phyloP scores from a whole-genome alignment of 2,113 vertebrate genomes.

The Campylomormyrus tamandua region DNA sequence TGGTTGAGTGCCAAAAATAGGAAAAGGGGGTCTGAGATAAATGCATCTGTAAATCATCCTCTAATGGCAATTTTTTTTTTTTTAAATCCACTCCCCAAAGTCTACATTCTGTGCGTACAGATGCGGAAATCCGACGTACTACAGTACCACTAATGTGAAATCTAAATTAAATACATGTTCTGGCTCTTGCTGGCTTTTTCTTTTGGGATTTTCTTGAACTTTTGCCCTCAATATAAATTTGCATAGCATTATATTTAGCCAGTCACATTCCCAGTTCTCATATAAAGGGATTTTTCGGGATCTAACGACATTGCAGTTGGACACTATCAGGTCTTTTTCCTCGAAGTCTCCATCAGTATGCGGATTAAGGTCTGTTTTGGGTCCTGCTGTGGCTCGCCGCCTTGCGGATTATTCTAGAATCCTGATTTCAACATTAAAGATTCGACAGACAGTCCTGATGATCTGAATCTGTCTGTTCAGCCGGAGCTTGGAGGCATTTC shows the following conservation, averaged over 20 bases:
- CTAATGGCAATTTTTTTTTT: background rate
- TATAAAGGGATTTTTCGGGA: background rate
- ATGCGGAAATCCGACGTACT: background rate
- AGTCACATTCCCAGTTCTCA: background rate
- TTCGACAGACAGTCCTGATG: slow-evolving; percentile 27
- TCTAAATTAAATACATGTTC: background rate
- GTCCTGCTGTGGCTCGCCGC: slow-evolving; percentile 27
- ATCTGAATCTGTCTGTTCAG: slow-evolving; percentile 30
- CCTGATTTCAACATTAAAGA: slow-evolving; percentile 32
- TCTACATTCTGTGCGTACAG: background rate
- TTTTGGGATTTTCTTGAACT: background rate
- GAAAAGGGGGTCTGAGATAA: background rate
- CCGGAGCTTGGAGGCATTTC: slow-evolving; percentile 37
- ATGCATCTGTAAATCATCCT: background rate
- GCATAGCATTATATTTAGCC: background rate
- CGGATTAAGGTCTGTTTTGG: slow-evolving; percentile 32
- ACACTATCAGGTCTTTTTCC: background rate
- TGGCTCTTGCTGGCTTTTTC: background rate
- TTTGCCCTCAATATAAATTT: background rate
- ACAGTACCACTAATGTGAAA: background rate
- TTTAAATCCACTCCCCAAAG: background rate
- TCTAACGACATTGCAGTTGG: background rate
- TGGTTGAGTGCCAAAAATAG: background rate
- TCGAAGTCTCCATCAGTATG: slow-evolving; percentile 19
- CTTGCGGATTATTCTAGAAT: slow-evolving; percentile 30